These are phyloP conservation scores for Atlantisia rogersi DNA, from an alignment of 2,113 vertebrate species.

Conservation along the genomic window DNA sequence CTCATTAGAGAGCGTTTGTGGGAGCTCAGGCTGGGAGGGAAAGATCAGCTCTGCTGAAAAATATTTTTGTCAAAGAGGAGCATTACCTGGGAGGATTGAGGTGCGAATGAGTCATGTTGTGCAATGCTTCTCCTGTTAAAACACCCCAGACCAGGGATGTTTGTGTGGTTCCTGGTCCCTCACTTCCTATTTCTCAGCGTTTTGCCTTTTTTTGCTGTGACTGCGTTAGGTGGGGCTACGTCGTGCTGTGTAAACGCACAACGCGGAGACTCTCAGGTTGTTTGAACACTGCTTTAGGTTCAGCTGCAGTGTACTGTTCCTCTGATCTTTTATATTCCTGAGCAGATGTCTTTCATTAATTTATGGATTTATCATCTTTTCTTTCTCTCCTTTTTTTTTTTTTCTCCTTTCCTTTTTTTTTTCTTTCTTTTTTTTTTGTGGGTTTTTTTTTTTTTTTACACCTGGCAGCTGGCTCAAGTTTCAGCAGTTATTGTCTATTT, in stretches of 20 bases:
- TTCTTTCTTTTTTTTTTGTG: background rate
- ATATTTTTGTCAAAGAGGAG: background rate
- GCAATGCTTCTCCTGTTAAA: background rate
- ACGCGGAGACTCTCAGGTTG: constrained; percentile 79
- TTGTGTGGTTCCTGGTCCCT: background rate
- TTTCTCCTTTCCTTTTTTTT: constrained; percentile 48
- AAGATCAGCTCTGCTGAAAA: background rate
- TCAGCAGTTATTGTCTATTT: constrained; percentile 92
- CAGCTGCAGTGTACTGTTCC: constrained; percentile 82
- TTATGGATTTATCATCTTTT: constrained; percentile 94
- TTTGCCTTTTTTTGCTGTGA: constrained; percentile 59
- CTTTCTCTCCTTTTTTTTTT: constrained; percentile 78
- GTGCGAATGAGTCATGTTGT: background rate
- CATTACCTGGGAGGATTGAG: background rate
- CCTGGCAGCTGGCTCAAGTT: constrained; percentile 96
- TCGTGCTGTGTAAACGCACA: constrained; percentile 72
- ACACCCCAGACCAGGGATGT: rapidly evolving
- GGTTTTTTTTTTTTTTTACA: constrained; percentile 89
- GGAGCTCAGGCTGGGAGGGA: background rate
- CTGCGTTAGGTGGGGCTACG: constrained; percentile 66
- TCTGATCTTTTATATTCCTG: constrained; percentile 91
- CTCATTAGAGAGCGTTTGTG: background rate
- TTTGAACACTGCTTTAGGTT: constrained; percentile 87
- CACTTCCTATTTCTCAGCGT: constrained; percentile 13
- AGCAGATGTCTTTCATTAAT: constrained; percentile 99